phyloP scores from a whole-genome alignment of 2,888 invertebrate genomes.

The Ophioninae sp. region DNA sequence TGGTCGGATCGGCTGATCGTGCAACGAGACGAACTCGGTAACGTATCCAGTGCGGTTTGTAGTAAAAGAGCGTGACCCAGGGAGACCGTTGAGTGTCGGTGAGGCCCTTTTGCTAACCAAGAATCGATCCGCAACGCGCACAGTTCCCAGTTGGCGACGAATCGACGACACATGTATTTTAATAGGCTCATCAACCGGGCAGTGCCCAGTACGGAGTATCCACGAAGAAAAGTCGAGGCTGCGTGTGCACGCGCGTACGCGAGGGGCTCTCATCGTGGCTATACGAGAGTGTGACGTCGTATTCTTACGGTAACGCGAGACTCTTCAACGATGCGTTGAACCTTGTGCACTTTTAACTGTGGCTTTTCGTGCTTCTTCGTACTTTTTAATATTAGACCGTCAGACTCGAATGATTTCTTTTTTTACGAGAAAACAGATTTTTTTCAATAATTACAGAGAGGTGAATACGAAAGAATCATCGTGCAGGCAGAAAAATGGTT shows the following conservation, averaged over 20 bases:
- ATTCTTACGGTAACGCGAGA: constrained; percentile 7
- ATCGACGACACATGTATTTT: constrained; percentile 57
- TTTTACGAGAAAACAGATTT: no score
- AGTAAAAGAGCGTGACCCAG: constrained; percentile 19
- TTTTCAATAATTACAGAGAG: no score
- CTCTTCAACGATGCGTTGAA: no score
- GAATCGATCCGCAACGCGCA: not conserved
- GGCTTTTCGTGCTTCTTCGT: no score
- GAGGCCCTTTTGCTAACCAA: constrained; percentile 5
- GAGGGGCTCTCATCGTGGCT: not conserved
- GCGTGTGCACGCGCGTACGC: not conserved
- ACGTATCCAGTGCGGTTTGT: not conserved
- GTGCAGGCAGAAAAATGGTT: no score
- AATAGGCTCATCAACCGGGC: constrained; percentile 55
- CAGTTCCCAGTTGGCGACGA: constrained; percentile 5
- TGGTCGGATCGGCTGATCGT: not conserved
- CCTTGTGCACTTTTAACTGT: no score
- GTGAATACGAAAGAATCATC: no score
- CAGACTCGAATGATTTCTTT: no score
- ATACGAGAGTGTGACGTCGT: not conserved
- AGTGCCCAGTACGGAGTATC: constrained; percentile 46
- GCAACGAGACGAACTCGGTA: not conserved
- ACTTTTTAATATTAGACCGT: no score
- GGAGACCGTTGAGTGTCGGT: not conserved
- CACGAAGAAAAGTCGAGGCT: constrained; percentile 33